Evolutionary conservation across 2,113 vertebrate species (phyloP), one percentile per base, ranked within the genome.

Genomic region (Pomatostomus ruficeps): DNA sequence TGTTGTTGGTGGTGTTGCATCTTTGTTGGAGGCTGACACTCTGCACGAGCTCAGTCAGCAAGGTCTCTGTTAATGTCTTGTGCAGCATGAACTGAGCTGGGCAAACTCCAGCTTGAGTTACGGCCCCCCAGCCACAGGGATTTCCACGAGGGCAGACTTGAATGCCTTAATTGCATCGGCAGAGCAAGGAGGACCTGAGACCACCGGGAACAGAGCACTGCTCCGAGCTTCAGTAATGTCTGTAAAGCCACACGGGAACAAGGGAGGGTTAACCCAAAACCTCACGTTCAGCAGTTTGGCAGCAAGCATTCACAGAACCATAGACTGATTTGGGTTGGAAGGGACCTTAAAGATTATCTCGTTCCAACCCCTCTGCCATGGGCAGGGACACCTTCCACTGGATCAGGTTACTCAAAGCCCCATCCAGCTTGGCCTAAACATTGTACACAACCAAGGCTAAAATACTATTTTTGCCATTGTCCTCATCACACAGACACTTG

Each of bases 91-190:
- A 73, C n/a, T 4, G 35, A 88, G 54, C 54, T 43, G 71, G 59
- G 63, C 51, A 68, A 85, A 43, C 25, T 48, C 36, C 33, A 48
- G 7, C 54, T 65, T 43, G 49, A 22, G 42, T 26, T 72, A 65
- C 0, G 0, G 29, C 42, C 42, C 66, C 0, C 0, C 48, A 61
- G 73, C 38, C 9, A 0, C 40, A 43, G 45, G 24, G 61, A 57
- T 67, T 91, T 88, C 75, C 36, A 80, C 9, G 42, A 65, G 36
- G 66, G 36, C 21, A 52, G 84, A 18, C 52, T 54, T 33, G 21
- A 58, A 87, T 68, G 45, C 2, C 46, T 79, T 49, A 75, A 55
- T 58, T 3, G 3, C 36, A 46, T 25, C 0, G 0, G 77, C 85
- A 91, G 75, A 87, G 48, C 36, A 35, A 80, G 67, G 45, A 67